Conservation (phyloP, 2,888 invertebrate species). For the Acrobasis consociella region DNA sequence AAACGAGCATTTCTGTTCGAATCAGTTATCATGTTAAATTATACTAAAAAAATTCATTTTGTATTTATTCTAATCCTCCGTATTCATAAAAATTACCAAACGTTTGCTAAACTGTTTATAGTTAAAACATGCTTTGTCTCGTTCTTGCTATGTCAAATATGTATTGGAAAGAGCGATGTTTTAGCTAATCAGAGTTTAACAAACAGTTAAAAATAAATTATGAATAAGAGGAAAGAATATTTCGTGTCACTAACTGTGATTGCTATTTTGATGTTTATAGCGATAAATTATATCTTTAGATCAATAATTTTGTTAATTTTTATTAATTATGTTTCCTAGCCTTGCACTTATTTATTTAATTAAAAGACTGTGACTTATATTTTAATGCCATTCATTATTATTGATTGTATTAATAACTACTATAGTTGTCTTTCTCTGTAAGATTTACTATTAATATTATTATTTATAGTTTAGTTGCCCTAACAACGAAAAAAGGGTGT, state of each 20-base stretch:
- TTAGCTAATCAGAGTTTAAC: no score
- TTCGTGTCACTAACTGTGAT: constrained; percentile 15
- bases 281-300: constrained; percentile 1
- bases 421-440: constrained; percentile 48
- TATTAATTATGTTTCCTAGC: constrained; percentile 4
- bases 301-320: neutral
- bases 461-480: constrained; percentile 39
- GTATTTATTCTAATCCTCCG: neutral
- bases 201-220: no score
- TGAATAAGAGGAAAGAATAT: neutral
- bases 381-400: constrained; percentile 69
- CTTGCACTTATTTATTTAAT: constrained; percentile 59
- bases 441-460: constrained; percentile 32
- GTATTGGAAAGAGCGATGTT: no score
- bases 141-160: no score
- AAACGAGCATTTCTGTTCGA: constrained; percentile 14
- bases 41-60: neutral
- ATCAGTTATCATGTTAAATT: neutral
- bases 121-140: no score
- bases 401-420: constrained; percentile 47
- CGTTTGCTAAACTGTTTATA: no score
- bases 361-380: constrained; percentile 73
- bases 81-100: no score
- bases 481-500: constrained; percentile 37
- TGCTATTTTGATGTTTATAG: constrained; percentile 15